Percentiles rank a stretch among this genome's conserved stretches.
phyloP scores from a whole-genome alignment of 2,888 invertebrate species.

The Oscheius onirici region DNA sequence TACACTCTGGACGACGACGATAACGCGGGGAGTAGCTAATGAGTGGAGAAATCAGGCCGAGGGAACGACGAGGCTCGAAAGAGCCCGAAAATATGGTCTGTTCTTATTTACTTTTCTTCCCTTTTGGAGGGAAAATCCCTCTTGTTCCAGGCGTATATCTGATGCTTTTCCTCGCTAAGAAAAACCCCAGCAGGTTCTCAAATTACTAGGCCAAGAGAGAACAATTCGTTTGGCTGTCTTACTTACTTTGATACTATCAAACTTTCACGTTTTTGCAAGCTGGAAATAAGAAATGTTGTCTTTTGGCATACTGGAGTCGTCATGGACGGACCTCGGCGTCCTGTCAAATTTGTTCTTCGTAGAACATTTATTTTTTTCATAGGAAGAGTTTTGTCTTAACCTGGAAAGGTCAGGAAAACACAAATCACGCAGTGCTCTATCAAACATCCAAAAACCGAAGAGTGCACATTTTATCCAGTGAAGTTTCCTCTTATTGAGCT shows the following conservation, averaged over 20 bases:
- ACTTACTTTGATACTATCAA: no score
- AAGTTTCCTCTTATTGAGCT: no score
- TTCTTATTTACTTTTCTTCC: not conserved
- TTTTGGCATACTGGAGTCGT: not conserved
- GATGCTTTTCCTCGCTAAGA: not conserved
- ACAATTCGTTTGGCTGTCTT: no score
- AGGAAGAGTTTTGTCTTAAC: no score
- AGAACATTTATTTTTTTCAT: no score
- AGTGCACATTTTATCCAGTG: no score
- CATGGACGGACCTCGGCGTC: no score
- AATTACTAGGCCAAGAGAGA: not conserved
- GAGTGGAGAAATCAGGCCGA: constrained; percentile 50
- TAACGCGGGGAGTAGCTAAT: constrained; percentile 50
- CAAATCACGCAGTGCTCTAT: no score
- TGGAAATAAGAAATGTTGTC: not conserved
- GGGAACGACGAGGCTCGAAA: constrained; percentile 34
- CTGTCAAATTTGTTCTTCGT: no score
- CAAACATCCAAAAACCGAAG: no score
- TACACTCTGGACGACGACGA: constrained; percentile 52
- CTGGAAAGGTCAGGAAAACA: no score
- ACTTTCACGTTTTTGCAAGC: not conserved
- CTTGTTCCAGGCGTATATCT: not conserved
- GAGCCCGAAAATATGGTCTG: constrained; percentile 46
- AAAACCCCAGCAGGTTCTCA: not conserved
- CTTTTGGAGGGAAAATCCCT: not conserved